These are phyloP conservation scores for Glaucidium brasilianum DNA, from an alignment of 2,113 vertebrate genomes.

Conservation along the genomic window DNA sequence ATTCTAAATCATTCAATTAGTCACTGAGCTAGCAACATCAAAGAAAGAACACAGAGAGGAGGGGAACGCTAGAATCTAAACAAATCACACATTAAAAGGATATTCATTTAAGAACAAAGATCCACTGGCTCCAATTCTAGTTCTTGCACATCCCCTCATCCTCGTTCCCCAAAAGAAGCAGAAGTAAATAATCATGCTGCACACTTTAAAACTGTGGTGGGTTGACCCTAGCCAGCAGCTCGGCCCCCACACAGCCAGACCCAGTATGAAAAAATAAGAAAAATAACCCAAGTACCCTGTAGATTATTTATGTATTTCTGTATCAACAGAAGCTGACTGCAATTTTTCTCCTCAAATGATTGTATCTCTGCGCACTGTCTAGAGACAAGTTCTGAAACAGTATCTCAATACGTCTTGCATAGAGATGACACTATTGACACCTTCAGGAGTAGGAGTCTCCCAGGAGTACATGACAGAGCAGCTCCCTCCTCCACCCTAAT, in stretches of 20 bases:
- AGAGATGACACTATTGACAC: constrained; percentile 41
- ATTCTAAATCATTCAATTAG: background rate
- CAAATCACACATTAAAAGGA: background rate
- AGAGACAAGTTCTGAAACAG: background rate
- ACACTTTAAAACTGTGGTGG: background rate
- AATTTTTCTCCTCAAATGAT: background rate
- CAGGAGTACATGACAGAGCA: constrained; percentile 52
- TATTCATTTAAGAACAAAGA: background rate
- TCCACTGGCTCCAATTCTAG: background rate
- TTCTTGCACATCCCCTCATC: background rate
- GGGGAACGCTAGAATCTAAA: background rate
- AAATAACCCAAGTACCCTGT: background rate
- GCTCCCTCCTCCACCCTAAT: constrained; percentile 54
- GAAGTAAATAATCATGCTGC: background rate
- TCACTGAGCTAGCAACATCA: background rate
- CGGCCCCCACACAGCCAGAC: background rate
- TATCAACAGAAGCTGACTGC: background rate
- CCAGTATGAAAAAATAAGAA: background rate
- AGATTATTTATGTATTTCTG: background rate
- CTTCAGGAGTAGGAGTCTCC: constrained; percentile 57
- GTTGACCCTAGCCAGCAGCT: background rate
- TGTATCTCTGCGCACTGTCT: background rate
- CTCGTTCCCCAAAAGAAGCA: background rate
- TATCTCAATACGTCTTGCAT: background rate
- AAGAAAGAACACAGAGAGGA: background rate